Conservation (phyloP, 2,888 invertebrate species). For the Prionchulus punctatus region DNA sequence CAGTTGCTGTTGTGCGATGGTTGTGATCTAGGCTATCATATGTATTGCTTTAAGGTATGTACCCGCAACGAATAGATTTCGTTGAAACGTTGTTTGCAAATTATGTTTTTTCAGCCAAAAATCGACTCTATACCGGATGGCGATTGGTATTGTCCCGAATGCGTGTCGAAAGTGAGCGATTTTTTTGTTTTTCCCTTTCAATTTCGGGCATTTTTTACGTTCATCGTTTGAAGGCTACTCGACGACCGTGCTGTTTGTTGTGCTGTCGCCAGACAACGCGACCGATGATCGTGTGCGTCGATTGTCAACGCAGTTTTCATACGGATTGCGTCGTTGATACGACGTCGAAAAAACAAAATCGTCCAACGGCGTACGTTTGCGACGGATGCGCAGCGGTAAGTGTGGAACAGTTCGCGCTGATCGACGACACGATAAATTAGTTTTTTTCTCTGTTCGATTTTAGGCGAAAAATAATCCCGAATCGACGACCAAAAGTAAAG, state of each 20-base stretch:
- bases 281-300: conserved; percentile 60
- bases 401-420: neutral
- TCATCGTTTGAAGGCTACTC: conserved; percentile 51
- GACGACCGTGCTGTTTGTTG: conserved; percentile 78
- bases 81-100: neutral
- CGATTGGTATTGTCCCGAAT: conserved; percentile 95
- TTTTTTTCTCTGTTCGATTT: neutral
- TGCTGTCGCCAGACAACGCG: conserved; percentile 46
- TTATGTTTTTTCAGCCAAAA: conserved; percentile 45
- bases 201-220: conserved; percentile 9
- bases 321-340: conserved; percentile 57
- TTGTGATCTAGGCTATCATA: conserved; percentile 95
- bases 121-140: conserved; percentile 93
- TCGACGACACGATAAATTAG: too few relatives aligned
- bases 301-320: conserved; percentile 78
- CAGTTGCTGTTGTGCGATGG: conserved; percentile 85
- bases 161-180: conserved; percentile 37
- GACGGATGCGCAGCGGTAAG: neutral
- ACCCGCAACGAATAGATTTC: neutral
- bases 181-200: neutral
- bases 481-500: neutral
- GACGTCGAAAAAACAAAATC: too few relatives aligned
- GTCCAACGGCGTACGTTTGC: too few relatives aligned
- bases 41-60: conserved; percentile 73
- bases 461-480: neutral